Conservation (phyloP, 2,888 invertebrate species). For the Myathropa florea region DNA sequence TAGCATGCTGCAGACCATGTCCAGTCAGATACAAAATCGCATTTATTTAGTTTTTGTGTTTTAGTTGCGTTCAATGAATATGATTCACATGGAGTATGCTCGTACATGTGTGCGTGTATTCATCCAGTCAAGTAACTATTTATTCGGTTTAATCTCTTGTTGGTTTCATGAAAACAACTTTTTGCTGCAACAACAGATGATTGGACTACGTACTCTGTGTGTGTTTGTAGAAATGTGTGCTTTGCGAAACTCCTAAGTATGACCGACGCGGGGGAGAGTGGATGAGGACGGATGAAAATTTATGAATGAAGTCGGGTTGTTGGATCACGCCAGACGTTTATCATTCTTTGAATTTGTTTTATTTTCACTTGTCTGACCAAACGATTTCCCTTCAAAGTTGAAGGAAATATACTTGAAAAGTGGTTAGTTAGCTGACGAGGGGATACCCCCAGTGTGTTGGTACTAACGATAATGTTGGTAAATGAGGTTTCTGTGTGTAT, state of each 20-base stretch:
- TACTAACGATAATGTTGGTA: not conserved
- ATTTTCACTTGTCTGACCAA: not conserved
- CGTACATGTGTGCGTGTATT: not conserved
- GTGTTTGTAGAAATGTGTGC: too few relatives aligned
- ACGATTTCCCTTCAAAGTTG: not conserved
- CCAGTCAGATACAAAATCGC: slow-evolving; percentile 28
- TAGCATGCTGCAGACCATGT: slow-evolving; percentile 36
- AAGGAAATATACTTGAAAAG: not conserved
- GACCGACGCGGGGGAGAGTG: not conserved
- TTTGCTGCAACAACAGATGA: not conserved
- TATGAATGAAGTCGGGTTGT: slow-evolving; percentile 12
- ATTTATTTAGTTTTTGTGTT: not conserved
- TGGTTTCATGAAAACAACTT: not conserved
- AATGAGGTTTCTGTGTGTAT: slow-evolving; percentile 2
- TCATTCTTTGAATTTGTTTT: slow-evolving; percentile 14
- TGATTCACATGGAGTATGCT: not conserved
- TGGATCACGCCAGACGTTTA: slow-evolving; percentile 10
- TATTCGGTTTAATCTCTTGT: slow-evolving; percentile 4
- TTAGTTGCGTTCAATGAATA: slow-evolving; percentile 1
- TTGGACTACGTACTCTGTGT: not conserved
- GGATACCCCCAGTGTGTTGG: slow-evolving; percentile 1
- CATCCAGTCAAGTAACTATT: not conserved
- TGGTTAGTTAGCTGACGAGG: slow-evolving; percentile 5
- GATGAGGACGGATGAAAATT: not conserved
- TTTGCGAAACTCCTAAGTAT: not conserved